Conservation (phyloP, 2,113 vertebrate species). For the Vanacampus margaritifer region DNA sequence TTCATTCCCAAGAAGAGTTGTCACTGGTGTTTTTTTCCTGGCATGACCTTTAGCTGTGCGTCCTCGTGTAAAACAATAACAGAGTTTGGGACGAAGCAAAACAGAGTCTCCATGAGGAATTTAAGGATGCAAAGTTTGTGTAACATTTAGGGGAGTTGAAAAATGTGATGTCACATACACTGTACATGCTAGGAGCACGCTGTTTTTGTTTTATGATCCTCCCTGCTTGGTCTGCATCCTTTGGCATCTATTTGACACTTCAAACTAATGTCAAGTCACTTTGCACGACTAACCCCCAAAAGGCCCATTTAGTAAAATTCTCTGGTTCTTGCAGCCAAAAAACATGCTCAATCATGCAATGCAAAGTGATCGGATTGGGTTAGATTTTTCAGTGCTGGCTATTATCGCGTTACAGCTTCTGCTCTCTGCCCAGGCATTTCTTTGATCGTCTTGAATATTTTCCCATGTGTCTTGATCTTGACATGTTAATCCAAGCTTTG, state of each 20-base stretch:
- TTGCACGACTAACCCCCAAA: not conserved
- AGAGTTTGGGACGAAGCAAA: not conserved
- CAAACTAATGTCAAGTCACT: not conserved
- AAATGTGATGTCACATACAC: slow-evolving; percentile 1
- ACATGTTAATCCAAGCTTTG: slow-evolving; percentile 29
- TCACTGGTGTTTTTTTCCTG: not conserved
- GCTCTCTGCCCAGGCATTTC: slow-evolving; percentile 5
- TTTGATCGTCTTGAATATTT: slow-evolving; percentile 24
- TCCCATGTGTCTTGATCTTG: not conserved
- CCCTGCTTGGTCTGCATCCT: not conserved
- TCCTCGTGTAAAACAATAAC: slow-evolving; percentile 2
- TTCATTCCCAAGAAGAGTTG: slow-evolving; percentile 12
- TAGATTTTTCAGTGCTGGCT: not conserved
- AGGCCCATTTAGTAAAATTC: not conserved
- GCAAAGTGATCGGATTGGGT: not conserved
- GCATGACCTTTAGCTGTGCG: not conserved
- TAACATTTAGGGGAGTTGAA: not conserved
- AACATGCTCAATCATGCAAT: not conserved
- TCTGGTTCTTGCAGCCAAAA: not conserved
- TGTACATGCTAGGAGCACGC: no score
- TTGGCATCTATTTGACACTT: not conserved
- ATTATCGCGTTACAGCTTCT: not conserved
- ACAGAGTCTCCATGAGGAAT: not conserved
- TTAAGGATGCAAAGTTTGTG: slow-evolving; percentile 14
- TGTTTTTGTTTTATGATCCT: not conserved